Base-by-base conservation (phyloP, 2,113 vertebrate species). In the Procavia capensis region DNA sequence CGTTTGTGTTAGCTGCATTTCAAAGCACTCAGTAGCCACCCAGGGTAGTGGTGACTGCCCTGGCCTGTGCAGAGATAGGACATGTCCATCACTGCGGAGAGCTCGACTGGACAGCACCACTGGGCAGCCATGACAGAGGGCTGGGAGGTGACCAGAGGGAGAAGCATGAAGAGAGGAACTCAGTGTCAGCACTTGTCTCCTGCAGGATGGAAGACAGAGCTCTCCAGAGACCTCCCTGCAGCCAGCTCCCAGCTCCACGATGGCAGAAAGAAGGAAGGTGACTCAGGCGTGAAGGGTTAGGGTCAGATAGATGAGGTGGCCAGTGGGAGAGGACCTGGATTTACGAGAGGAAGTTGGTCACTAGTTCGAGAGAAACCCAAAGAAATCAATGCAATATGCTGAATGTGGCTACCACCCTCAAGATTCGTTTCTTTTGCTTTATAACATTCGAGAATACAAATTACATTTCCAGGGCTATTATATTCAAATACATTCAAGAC, bases 381-480 rank as follows among this genome's bases (percentile, higher is more conserved):
- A 97, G 89, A 97, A 96, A 97, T 96, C 85, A 97, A 90, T 63
- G 81, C 91, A 97, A 87, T 86, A 96, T 95, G 92, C 88, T 91
- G 85, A 95, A 36, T 85, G 84, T 97, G 96, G 94, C 97, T 97
- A 94, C 95, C 85, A 96, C 95, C 96, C 95, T 87, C 95, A 96
- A 93, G 95, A 97, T 94, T 91, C 95, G 97, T 97, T 98, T 97
- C 96, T 97, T 97, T 97, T 97, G 96, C 93, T 93, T 97, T 97
- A 97, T 95, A 98, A 96, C 97, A 97, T 97, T 97, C 96, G 94
- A 97, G 93, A 97, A 97, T 94, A 98, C 97, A 98, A 98, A 98
- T 97, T 97, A 93, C 96, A 98, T 98, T 97, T 98, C 97, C 96
- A 98, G 96, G 97, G 95, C 95, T 95, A 96, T 98, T 97, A 96